These are phyloP conservation scores for Sphinx pinastri DNA, from an alignment of 2,888 invertebrate species.

Conservation along the genomic window DNA sequence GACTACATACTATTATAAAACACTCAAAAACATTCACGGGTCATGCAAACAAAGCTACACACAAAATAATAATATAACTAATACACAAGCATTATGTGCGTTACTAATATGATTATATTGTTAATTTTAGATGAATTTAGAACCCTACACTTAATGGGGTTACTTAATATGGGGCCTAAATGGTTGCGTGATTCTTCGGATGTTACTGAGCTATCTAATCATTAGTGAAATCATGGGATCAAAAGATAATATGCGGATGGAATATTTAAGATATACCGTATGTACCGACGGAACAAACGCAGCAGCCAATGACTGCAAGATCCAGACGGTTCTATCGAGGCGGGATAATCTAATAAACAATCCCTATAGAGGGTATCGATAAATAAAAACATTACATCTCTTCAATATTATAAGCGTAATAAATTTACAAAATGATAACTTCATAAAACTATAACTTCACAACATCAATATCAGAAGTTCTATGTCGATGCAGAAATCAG, in stretches of 20 bases:
- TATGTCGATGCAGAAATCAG: conserved; percentile 79
- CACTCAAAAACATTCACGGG: conserved; percentile 69
- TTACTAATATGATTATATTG: conserved; percentile 47
- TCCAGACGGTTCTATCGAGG: conserved; percentile 76
- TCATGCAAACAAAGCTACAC: conserved; percentile 55
- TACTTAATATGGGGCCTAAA: conserved; percentile 46
- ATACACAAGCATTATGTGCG: conserved; percentile 66
- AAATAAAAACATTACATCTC: conserved; percentile 55
- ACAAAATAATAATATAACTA: conserved; percentile 60
- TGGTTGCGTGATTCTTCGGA: conserved; percentile 54
- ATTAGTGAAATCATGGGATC: conserved; percentile 51
- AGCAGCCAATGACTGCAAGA: conserved; percentile 69
- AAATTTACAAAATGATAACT: conserved; percentile 64
- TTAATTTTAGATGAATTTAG: conserved; percentile 53
- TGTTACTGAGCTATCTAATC: conserved; percentile 59
- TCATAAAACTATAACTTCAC: conserved; percentile 70
- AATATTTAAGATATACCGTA: conserved; percentile 58
- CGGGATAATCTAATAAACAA: conserved; percentile 71
- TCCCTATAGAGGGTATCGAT: conserved; percentile 71
- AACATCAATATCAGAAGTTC: conserved; percentile 80
- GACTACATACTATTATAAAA: conserved; percentile 29
- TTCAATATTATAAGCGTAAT: conserved; percentile 62
- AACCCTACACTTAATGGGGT: conserved; percentile 53
- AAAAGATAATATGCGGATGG: conserved; percentile 38
- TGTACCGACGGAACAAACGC: conserved; percentile 66